A percentile compares a stretch with the other conserved stretches of the same genome.
These are phyloP conservation scores for Rhizomys pruinosus DNA, from an alignment of 2,113 vertebrate species.

Conservation along the genomic window DNA sequence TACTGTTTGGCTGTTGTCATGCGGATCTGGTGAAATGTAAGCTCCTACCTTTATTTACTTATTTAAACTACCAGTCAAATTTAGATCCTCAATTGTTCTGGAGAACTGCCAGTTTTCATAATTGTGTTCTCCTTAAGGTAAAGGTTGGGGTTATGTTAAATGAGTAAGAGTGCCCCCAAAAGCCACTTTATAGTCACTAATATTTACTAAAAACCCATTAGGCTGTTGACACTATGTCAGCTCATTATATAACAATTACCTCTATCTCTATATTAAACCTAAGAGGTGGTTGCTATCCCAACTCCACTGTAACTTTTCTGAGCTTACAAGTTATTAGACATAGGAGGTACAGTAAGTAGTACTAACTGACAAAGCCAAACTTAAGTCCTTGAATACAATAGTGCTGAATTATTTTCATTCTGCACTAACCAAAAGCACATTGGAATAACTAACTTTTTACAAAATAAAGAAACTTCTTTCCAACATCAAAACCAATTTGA, in stretches of 20 bases:
- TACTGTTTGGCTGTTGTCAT: not conserved
- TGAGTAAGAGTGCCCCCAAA: not conserved
- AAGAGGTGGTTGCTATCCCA: not conserved
- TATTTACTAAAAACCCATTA: not conserved
- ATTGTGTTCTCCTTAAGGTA: not conserved
- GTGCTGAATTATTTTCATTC: not conserved
- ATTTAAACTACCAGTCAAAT: not conserved
- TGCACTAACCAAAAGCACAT: not conserved
- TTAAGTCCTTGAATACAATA: not conserved
- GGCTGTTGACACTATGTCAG: not conserved
- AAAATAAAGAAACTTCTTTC: slow-evolving; percentile 24
- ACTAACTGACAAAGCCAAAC: not conserved
- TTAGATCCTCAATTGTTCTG: not conserved
- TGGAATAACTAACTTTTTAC: not conserved
- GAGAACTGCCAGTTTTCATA: not conserved
- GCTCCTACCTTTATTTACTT: not conserved
- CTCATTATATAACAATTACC: not conserved
- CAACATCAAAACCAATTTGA: slow-evolving; percentile 9
- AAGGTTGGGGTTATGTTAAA: not conserved
- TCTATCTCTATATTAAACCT: not conserved
- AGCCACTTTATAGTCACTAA: not conserved
- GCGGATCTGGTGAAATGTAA: not conserved
- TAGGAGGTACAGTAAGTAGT: not conserved
- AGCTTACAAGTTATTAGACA: not conserved
- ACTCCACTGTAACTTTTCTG: not conserved